Base-by-base conservation (phyloP, 2,888 invertebrate genomes). In the Entomobrya proxima region DNA sequence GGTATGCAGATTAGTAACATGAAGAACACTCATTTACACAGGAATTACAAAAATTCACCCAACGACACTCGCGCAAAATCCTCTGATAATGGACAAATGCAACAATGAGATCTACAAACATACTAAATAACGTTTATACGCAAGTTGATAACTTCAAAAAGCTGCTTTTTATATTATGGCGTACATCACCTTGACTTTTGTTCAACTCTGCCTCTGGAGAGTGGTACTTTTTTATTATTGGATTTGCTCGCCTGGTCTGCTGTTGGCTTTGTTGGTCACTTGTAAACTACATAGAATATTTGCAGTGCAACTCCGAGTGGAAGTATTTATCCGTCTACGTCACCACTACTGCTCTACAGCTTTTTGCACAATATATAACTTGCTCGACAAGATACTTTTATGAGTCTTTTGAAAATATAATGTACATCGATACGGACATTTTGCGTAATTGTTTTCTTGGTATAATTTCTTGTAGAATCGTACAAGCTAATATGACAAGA, bases 101-200 rank as follows among this genome's bases (percentile, higher is more conserved):
- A 58, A 30, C n/a, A 58, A 58, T 58, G 32, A 24, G 58, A 50
- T 50, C 50, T 50, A n/a, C 18, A n/a, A 4, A n/a, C 2, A 18
- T 7, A n/a, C 7, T 58, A 21, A 6, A 61, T 61, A 61, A n/a
- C n/a, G 11, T n/a, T 30, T 37, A 7, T 1, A 6, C 37, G 27
- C 11, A 58, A 64, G 64, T 37, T 35, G 35, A 18, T n/a, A 64
- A 64, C 64, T 64, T 64, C 64, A 64, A 64, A 64, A n/a, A n/a
- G n/a, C 32, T 37, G 24, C 67, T 40, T 67, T 40, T 67, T 40
- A 2, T 50, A 9, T 9, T 47, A 37, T 67, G 37, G 40, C 67
- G 67, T 67, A 44, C 44, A 44, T 67, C 67, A 67, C 67, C 67
- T 67, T 67, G 40, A 67, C 67, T 67, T 67, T 67, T 21, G 67